Evolutionary conservation across 2,113 vertebrate genomes (phyloP).

Genomic region (Oxyruncus cristatus): DNA sequence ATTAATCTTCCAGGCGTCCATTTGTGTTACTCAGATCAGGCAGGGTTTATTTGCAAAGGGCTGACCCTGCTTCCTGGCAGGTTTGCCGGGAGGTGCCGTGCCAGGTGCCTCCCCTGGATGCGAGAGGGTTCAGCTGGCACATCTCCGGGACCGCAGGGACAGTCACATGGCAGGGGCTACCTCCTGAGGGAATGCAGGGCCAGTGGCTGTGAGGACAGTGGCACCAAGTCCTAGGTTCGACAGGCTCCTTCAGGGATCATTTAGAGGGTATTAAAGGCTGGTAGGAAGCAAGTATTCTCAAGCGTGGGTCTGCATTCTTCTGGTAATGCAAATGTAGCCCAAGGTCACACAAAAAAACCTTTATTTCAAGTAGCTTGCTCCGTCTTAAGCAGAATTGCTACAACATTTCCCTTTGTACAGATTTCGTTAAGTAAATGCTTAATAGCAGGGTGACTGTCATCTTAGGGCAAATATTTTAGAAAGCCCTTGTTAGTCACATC

Average conservation of each 20-base stretch:
- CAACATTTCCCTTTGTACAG: not conserved
- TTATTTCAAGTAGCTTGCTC: not conserved
- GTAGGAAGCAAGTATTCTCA: not conserved
- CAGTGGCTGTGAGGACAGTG: rapidly evolving
- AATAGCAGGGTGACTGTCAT: slow-evolving; percentile 22
- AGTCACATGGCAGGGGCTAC: not conserved
- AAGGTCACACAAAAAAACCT: not conserved
- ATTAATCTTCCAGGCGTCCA: slow-evolving; percentile 56
- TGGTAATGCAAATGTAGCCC: not conserved
- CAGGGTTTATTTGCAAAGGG: slow-evolving; percentile 61
- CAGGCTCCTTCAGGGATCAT: not conserved
- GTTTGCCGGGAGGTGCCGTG: not conserved
- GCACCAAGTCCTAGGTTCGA: not conserved
- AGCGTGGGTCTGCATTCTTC: not conserved
- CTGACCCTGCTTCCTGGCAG: slow-evolving; percentile 55
- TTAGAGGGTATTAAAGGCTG: not conserved
- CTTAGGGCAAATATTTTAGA: slow-evolving; percentile 36
- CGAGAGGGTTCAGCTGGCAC: not conserved
- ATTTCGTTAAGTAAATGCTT: slow-evolving; percentile 39
- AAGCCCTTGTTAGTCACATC: slow-evolving; percentile 33
- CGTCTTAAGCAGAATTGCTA: not conserved
- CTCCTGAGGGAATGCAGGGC: not conserved
- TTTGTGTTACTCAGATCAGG: slow-evolving; percentile 45
- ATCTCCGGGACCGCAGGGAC: rapidly evolving
- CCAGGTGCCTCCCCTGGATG: not conserved